These are phyloP conservation scores for Sisor rabdophorus DNA, from an alignment of 2,113 vertebrate species.

Conservation along the genomic window DNA sequence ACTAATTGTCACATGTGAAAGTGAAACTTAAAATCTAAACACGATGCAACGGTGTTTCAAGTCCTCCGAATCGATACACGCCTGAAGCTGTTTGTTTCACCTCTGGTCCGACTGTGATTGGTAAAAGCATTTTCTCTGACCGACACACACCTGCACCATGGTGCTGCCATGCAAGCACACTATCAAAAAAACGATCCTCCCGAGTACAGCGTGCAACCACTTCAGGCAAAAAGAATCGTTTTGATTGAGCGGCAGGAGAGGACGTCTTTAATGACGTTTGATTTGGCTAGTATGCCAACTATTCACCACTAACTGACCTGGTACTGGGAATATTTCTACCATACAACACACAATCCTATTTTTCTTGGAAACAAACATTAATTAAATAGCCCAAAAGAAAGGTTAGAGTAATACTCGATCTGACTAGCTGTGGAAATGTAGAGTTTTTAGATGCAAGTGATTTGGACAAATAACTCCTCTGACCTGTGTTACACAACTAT, in stretches of 20 bases:
- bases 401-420: neutral
- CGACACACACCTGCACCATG: slow-evolving; percentile 34
- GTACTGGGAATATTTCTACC: neutral
- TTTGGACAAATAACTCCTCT: neutral
- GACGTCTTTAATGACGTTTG: neutral
- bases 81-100: slow-evolving; percentile 19
- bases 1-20: neutral
- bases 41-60: neutral
- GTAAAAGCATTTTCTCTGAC: slow-evolving; percentile 25
- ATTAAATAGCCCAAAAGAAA: neutral
- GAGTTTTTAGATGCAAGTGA: neutral
- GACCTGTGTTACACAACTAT: too few species aligned
- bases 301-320: neutral
- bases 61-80: neutral
- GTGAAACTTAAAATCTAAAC: slow-evolving; percentile 19
- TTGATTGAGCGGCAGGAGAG: neutral
- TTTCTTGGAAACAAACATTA: neutral
- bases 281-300: neutral
- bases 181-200: slow-evolving; percentile 45
- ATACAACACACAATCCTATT: neutral
- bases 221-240: neutral
- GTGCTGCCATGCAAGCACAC: slow-evolving; percentile 49
- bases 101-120: slow-evolving; percentile 28
- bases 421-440: neutral
- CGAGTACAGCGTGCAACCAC: slow-evolving; percentile 39